Conservation (phyloP, 37 sponge, comb jelly and placozoan species). For the Mnemiopsis leidyi region DNA sequence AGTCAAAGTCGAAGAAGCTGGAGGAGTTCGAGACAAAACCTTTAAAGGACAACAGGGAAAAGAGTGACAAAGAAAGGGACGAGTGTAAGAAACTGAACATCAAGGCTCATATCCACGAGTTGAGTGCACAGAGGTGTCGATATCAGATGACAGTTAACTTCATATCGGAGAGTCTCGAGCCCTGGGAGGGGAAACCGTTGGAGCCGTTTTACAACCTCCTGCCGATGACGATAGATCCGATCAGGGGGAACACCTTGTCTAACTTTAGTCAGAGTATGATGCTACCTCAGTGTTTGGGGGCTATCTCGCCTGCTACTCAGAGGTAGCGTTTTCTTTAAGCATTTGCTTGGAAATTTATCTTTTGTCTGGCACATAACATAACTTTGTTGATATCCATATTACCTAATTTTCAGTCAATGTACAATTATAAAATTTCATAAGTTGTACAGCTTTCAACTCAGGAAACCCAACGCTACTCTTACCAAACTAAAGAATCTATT, state of each 20-base stretch:
- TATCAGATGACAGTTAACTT: conserved; percentile 37
- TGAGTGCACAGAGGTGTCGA: conserved; percentile 11
- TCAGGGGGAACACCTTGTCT: background rate
- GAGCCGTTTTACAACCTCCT: conserved; percentile 28
- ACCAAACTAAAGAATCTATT: background rate
- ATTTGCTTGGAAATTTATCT: too few relatives aligned
- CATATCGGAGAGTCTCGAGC: background rate
- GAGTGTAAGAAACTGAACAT: conserved; percentile 12
- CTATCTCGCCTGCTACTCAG: background rate
- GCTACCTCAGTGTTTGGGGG: conserved; percentile 31
- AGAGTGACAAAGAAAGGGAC: background rate
- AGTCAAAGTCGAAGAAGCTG: background rate
- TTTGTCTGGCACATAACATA: too few relatives aligned
- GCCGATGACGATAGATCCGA: background rate
- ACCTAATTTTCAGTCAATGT: too few relatives aligned
- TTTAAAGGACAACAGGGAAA: too few relatives aligned
- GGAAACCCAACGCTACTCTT: background rate
- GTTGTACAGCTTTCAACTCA: too few relatives aligned
- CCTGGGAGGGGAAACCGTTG: background rate
- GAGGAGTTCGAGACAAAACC: background rate
- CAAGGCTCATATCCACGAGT: conserved; percentile 24
- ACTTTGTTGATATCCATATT: too few relatives aligned
- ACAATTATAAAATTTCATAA: too few relatives aligned
- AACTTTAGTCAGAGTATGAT: conserved; percentile 26
- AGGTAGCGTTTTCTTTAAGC: too few relatives aligned